Evolutionary conservation across 2,797 vertebrate species (phyloP), one percentile per base, ranked within the genome.

Genomic region (Sebastes taczanowskii): DNA sequence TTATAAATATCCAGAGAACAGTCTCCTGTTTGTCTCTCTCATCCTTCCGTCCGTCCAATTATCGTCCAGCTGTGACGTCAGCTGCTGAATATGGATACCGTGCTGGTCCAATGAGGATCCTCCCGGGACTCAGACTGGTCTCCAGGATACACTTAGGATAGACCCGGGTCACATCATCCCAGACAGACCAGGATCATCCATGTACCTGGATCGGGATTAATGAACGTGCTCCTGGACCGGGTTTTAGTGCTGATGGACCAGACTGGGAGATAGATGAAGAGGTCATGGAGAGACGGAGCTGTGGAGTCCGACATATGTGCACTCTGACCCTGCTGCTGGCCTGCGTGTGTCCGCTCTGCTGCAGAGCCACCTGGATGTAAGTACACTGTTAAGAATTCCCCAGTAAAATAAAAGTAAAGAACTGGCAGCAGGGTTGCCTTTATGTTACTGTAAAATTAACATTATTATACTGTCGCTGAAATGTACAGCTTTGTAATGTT

Each of bases 341-440:
- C 38, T 94, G 90, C 32, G 88, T 95, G 53, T 93, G 95, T 58
- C 97, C 97, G 75, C 86, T 91, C 67, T 86, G 95, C 84, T 95
- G 95, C 82, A 92, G 94, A 11, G 96, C 94, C 90, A 96, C 93
- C 89, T 99, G 98, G 98, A 97, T 97, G 98, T 99, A 90, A 97
- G 98, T 35, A 5, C 34, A 35, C 34, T 13, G 34, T 13, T 13
- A 35, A 35, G 34, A 35, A 35, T 35, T 35, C 4, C 34, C 34
- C 34, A 35, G 34, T 35, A 35, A 35, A 35, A 35, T 35, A 35
- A 35, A 4, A 35, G 11, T 35, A 35, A 35, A 35, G 34, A 35
- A 13, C 34, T 5, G 11, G 34, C 34, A 35, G 34, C 34, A 35
- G 34, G 34, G 34, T 35, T 35, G 34, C 34, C 34, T 35, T 35